phyloP scores from a whole-genome alignment of 2,113 vertebrate species.

The Paramormyrops kingsleyae region DNA sequence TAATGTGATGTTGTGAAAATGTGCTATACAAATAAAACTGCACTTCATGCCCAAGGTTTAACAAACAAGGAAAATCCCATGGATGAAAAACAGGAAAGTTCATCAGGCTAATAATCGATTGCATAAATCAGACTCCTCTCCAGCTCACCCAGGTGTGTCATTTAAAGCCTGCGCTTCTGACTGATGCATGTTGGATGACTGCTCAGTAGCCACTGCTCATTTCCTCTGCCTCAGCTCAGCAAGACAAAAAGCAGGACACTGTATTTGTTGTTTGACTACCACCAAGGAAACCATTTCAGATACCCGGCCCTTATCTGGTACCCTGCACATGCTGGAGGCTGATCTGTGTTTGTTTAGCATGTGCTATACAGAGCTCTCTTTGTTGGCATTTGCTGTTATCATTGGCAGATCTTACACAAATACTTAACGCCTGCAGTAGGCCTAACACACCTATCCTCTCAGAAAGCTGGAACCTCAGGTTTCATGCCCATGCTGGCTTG shows the following conservation, averaged over 20 bases:
- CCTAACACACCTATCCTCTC: neutral
- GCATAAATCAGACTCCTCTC: neutral
- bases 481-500: neutral
- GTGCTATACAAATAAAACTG: neutral
- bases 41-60: neutral
- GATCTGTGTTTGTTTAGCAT: neutral
- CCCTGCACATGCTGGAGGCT: neutral
- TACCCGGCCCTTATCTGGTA: neutral
- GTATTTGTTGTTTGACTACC: neutral
- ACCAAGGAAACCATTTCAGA: neutral
- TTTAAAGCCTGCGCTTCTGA: neutral
- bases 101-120: neutral
- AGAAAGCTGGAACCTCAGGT: neutral
- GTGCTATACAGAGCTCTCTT: neutral
- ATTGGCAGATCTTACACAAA: neutral
- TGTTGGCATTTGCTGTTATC: neutral
- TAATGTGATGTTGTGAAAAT: neutral
- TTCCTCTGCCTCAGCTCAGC: neutral
- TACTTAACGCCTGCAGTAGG: neutral
- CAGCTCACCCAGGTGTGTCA: neutral
- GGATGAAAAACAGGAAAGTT: neutral
- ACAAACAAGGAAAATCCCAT: neutral
- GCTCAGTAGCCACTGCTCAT: too few relatives aligned
- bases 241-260: neutral
- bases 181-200: neutral